Evolutionary conservation across 2,113 vertebrate species (phyloP), one percentile per base, ranked within the genome.

Genomic region (Zingel zingel): DNA sequence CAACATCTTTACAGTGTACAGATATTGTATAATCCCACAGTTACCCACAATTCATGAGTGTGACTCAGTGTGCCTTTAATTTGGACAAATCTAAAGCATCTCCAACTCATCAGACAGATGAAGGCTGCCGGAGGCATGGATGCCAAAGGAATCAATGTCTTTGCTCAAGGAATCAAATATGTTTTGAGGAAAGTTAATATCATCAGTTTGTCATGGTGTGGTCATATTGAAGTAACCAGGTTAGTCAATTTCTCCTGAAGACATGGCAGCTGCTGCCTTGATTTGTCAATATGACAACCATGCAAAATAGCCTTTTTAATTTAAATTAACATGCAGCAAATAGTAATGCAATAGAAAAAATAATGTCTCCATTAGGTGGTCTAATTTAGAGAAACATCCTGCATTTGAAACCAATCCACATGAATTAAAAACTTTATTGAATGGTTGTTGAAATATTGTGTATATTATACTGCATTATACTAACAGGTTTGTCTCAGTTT

Each of bases 91-190:
- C 19, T 39, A 50, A 11, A 72, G 11, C 43, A 50, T 53, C 67
- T 58, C 25, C 30, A 53, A 11, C 51, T n/a, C 62, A 53, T 65
- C 75, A 80, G 57, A 77, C 11, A 16, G 33, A 77, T 36, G 12
- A 50, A 43, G 14, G 53, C 45, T n/a, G 23, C 30, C 1, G 18
- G 54, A 27, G 58, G 53, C 25, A 19, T 66, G 53, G 5, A 48
- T 25, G 39, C 51, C 53, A 48, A n/a, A 79, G 14, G 7, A 68
- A 77, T 69, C 53, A 27, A 74, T 77, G 57, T 67, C 53, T 68
- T 56, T 72, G 63, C 36, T 86, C 18, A 15, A 30, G 47, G 48
- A 83, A 81, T 81, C 39, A 65, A 77, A 83, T 67, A 57, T 76
- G 59, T 74, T 54, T 74, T 58, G 47, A 74, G 47, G 21, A 58